These are phyloP conservation scores for Hypolimnas misippus DNA, from an alignment of 2,888 invertebrate species.

Conservation along the genomic window DNA sequence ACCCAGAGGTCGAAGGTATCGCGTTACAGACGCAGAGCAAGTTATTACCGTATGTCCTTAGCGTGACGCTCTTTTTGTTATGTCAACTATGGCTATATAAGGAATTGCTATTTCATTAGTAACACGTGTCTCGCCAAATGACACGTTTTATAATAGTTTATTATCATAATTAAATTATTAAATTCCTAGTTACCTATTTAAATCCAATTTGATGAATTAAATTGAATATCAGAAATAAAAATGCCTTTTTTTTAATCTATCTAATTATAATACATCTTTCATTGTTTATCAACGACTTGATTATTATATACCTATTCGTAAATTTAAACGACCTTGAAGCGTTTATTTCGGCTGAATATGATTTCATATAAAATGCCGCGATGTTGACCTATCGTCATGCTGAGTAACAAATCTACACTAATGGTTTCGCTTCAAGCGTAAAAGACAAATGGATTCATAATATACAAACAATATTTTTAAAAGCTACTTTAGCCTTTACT, in stretches of 20 bases:
- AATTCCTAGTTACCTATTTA: too few species aligned
- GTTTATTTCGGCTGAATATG: not conserved
- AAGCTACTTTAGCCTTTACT: too few species aligned
- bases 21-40: not conserved
- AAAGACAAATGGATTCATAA: too few species aligned
- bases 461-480: too few species aligned
- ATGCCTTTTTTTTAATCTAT: too few species aligned
- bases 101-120: not conserved
- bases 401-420: too few species aligned
- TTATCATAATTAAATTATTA: too few species aligned
- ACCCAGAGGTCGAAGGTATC: slow-evolving; percentile 4
- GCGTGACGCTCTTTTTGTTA: not conserved
- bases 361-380: not conserved
- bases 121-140: not conserved
- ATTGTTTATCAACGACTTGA: not conserved
- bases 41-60: not conserved
- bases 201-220: too few species aligned
- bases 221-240: too few species aligned
- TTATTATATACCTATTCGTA: not conserved
- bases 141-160: too few species aligned
- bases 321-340: not conserved
- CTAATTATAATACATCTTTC: not conserved
- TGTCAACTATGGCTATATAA: not conserved
- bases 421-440: too few species aligned
- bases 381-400: too few species aligned